phyloP scores from a whole-genome alignment of 64 coral and sea anemone genomes.

The Exaiptasia diaphana region DNA sequence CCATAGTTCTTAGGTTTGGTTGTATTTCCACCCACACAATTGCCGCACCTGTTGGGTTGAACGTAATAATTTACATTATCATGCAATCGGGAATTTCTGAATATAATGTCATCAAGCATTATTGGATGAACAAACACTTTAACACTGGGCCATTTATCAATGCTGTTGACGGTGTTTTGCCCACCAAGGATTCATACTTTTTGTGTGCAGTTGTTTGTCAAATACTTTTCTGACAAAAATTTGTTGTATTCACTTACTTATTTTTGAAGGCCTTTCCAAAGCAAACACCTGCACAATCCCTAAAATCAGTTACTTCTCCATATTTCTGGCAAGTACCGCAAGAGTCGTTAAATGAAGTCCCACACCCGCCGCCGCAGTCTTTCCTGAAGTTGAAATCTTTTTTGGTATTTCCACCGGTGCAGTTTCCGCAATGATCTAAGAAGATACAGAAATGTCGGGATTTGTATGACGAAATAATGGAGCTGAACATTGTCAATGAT shows the following conservation, averaged over 20 bases:
- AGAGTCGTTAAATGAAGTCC: not conserved
- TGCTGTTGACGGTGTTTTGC: too few species aligned
- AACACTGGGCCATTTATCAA: too few species aligned
- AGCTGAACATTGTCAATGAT: too few species aligned
- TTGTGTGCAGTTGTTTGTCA: too few species aligned
- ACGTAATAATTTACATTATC: too few species aligned
- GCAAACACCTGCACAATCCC: slow-evolving; percentile 60
- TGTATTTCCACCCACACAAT: slow-evolving; percentile 69
- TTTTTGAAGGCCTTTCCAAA: slow-evolving; percentile 56
- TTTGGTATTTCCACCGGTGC: slow-evolving; percentile 54
- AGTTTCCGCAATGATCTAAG: slow-evolving; percentile 65
- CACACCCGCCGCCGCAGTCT: slow-evolving; percentile 65
- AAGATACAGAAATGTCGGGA: slow-evolving; percentile 1
- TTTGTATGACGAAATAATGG: too few species aligned
- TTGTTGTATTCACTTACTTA: slow-evolving; percentile 7
- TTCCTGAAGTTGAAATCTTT: slow-evolving; percentile 8
- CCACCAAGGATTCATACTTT: too few species aligned
- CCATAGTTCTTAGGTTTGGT: not conserved
- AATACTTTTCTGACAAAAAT: too few species aligned
- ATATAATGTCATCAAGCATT: too few species aligned
- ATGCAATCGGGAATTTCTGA: not conserved
- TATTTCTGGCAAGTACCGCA: slow-evolving; percentile 36
- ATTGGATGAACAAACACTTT: too few species aligned
- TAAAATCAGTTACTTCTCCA: slow-evolving; percentile 28
- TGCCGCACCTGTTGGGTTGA: slow-evolving; percentile 28